Base-by-base conservation (phyloP, 2,797 vertebrate species). In the Momotus momota region DNA sequence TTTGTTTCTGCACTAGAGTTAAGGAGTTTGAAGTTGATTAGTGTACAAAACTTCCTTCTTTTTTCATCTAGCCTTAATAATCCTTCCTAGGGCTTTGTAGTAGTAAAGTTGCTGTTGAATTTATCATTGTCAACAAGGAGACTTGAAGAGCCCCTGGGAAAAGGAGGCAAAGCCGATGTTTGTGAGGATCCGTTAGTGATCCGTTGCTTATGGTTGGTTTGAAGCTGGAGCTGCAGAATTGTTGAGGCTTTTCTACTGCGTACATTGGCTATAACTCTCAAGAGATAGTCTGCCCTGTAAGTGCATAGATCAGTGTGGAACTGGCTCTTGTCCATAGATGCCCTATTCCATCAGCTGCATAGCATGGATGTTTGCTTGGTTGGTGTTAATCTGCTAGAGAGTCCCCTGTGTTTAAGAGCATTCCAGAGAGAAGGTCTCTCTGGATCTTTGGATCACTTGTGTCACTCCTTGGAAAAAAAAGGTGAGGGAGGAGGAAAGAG, bases 1-100 rank as follows among this genome's bases (percentile, higher is more conserved):
- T 77, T 88, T 73, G 31, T 94, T 96, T 87, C 23, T 93, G 9
- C 95, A 46, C 10, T 80, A 52, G 67, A n/a, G 38, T 72, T 88
- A 51, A 43, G 45, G 22, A 65, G 35, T 51, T 2, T 12, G 21
- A 35, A 69, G 26, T 5, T 69, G 7, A 69, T 35, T 22, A 72
- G 26, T 25, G 10, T 33, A 15, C 20, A 23, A 7, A 71, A 21
- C 26, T 89, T 70, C 7, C 19, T 26, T 65, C 22, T 75, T 55
- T 41, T 6, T 86, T 66, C 81, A 8, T 64, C 48, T 88, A 55
- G 5, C 25, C 13, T 81, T 93, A 40, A 60, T 15, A 52, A 18
- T 57, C 41, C 23, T 62, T 7, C 67, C 22, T 8, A 78, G 61
- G 23, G 19, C 15, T 62, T 80, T 51, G 45, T 60, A 41, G 33